Conservation (phyloP, 2,888 invertebrate species). For the Stegana nigrithorax region DNA sequence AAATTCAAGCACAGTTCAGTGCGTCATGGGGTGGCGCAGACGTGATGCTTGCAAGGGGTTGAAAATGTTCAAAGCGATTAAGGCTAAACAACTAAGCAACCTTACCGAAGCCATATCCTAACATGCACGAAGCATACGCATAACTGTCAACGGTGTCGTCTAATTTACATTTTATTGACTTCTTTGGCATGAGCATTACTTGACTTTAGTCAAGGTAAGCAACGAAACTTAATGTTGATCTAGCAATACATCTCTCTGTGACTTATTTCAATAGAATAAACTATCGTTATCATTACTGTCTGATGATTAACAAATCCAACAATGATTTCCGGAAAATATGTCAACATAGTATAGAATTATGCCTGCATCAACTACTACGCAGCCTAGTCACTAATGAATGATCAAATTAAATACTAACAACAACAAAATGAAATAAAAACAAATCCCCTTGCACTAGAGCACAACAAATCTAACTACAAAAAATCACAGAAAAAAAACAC, state of each 20-base stretch:
- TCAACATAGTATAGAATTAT: slow-evolving; percentile 15
- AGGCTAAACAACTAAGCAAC: no score
- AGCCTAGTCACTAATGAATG: slow-evolving; percentile 57
- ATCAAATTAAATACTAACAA: slow-evolving; percentile 57
- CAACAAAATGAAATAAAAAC: slow-evolving; percentile 21
- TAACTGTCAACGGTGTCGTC: not conserved
- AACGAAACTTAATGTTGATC: not conserved
- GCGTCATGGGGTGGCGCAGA: slow-evolving; percentile 20
- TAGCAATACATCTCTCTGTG: no score
- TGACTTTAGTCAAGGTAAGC: not conserved
- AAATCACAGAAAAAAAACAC: not conserved
- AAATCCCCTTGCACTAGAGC: not conserved
- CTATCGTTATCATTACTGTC: no score
- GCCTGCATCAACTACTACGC: slow-evolving; percentile 43
- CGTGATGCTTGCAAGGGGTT: not conserved
- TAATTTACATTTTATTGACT: not conserved
- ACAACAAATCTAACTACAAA: no score
- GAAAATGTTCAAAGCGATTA: no score
- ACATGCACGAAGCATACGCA: no score
- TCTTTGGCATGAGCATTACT: not conserved
- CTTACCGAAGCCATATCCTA: no score
- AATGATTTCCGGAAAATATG: slow-evolving; percentile 39
- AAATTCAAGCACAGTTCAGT: slow-evolving; percentile 49
- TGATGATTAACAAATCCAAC: not conserved
- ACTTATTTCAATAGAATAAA: no score